These are phyloP conservation scores for Acanthaster planci DNA, from an alignment of 35 echinoderm and acorn worm genomes.

Conservation along the genomic window DNA sequence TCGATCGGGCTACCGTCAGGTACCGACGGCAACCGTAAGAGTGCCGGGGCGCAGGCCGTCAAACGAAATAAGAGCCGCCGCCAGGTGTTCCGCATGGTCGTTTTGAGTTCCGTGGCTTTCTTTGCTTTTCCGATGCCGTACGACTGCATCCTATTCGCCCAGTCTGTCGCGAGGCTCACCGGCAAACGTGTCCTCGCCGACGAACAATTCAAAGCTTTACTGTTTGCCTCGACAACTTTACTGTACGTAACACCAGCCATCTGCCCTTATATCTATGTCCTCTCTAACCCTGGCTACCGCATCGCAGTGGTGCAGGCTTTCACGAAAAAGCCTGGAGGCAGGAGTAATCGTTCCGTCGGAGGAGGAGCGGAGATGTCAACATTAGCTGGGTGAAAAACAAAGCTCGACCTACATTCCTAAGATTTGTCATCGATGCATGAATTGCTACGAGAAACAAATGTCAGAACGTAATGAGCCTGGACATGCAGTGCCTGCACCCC, in stretches of 20 bases:
- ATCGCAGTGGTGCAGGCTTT: neutral
- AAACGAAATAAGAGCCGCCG: neutral
- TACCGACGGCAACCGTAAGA: neutral
- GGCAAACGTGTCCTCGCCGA: neutral
- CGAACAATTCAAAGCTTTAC: neutral
- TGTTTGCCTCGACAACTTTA: neutral
- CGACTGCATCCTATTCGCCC: neutral
- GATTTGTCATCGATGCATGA: too few relatives aligned
- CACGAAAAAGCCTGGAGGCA: neutral
- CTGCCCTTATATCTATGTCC: conserved; percentile 1
- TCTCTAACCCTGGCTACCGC: neutral
- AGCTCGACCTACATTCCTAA: too few relatives aligned
- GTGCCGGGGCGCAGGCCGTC: neutral
- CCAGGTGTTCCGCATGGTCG: neutral
- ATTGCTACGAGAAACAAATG: too few relatives aligned
- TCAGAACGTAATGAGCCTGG: too few relatives aligned
- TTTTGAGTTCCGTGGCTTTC: neutral
- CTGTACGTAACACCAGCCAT: neutral
- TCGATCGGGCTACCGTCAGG: neutral
- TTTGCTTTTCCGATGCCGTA: neutral
- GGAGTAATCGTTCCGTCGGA: neutral
- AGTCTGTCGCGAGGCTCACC: neutral
- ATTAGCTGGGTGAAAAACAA: too few relatives aligned
- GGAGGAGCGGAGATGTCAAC: neutral
- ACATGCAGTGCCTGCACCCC: too few relatives aligned